Evolutionary conservation across 2,888 invertebrate genomes (phyloP).

Genomic region (Pristionchus exspectatus): DNA sequence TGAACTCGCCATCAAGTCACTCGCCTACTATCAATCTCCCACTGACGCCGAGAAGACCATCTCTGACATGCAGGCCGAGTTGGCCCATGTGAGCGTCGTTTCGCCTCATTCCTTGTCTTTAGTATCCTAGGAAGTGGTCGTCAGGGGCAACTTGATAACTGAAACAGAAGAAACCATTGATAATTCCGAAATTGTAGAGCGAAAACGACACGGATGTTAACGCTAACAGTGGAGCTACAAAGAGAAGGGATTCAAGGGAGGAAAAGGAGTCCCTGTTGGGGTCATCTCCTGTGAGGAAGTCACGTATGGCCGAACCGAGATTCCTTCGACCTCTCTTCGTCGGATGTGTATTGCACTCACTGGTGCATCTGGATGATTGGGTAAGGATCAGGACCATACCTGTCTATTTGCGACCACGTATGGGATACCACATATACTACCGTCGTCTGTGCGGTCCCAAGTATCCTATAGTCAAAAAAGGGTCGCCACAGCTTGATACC

Average conservation of each 20-base stretch:
- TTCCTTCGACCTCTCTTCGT: slow-evolving; percentile 72
- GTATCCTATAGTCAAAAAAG: no score
- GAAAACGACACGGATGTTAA: slow-evolving; percentile 41
- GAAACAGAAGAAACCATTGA: not conserved
- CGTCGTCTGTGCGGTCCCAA: no score
- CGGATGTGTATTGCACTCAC: slow-evolving; percentile 70
- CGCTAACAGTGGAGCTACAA: not conserved
- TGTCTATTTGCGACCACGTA: no score
- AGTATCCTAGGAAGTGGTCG: not conserved
- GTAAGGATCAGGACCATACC: slow-evolving; percentile 56
- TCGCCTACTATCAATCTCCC: slow-evolving; percentile 68
- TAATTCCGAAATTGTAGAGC: not conserved
- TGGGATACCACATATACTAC: no score
- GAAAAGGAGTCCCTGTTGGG: not conserved
- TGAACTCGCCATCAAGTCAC: slow-evolving; percentile 64
- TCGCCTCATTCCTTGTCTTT: not conserved
- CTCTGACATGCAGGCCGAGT: slow-evolving; percentile 40
- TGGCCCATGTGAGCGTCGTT: slow-evolving; percentile 13
- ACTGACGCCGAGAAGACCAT: slow-evolving; percentile 42
- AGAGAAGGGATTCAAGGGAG: slow-evolving; percentile 40
- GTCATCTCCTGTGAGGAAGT: not conserved
- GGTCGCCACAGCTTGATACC: no score
- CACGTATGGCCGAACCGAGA: slow-evolving; percentile 60
- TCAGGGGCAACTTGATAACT: not conserved
- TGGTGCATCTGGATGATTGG: slow-evolving; percentile 77